A percentile compares a stretch with the other conserved stretches of the same genome.
phyloP scores from a whole-genome alignment of 2,888 invertebrate species.

The Eumerus sabulonum region DNA sequence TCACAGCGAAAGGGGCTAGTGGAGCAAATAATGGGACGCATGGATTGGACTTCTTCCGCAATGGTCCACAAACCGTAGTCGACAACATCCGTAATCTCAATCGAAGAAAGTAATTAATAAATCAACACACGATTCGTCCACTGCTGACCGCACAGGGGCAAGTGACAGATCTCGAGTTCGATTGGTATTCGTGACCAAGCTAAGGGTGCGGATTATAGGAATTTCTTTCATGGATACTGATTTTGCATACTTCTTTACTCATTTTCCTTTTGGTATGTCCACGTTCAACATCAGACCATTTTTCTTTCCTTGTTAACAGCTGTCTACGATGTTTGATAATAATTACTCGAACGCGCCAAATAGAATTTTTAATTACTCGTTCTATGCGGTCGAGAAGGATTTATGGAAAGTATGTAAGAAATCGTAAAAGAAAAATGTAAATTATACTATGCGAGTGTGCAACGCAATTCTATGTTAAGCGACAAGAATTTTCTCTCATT shows the following conservation, averaged over 20 bases:
- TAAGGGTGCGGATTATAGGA: slow-evolving; percentile 49
- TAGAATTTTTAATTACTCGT: slow-evolving; percentile 57
- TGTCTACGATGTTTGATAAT: slow-evolving; percentile 62
- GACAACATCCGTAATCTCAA: slow-evolving; percentile 1
- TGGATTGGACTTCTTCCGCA: too few species aligned
- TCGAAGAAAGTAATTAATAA: slow-evolving; percentile 39
- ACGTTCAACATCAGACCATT: slow-evolving; percentile 6
- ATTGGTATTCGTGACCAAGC: slow-evolving; percentile 50
- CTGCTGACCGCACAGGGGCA: slow-evolving; percentile 6
- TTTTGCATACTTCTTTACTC: slow-evolving; percentile 38
- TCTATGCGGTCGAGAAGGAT: slow-evolving; percentile 2
- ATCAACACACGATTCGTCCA: slow-evolving; percentile 56
- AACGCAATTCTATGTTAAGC: slow-evolving; percentile 2
- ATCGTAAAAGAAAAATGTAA: slow-evolving; percentile 31
- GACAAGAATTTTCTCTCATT: not conserved
- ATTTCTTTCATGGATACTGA: slow-evolving; percentile 45
- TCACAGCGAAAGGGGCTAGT: not conserved
- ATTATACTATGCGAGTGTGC: slow-evolving; percentile 20
- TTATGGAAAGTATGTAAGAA: slow-evolving; percentile 16
- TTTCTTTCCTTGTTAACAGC: slow-evolving; percentile 55
- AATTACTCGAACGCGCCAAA: slow-evolving; percentile 54
- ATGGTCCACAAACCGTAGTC: slow-evolving; percentile 33
- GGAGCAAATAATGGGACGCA: too few species aligned
- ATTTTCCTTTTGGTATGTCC: not conserved
- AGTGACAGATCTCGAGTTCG: slow-evolving; percentile 7